Evolutionary conservation across 2,797 vertebrate genomes (phyloP).

Genomic region (Gymnothorax javanicus): DNA sequence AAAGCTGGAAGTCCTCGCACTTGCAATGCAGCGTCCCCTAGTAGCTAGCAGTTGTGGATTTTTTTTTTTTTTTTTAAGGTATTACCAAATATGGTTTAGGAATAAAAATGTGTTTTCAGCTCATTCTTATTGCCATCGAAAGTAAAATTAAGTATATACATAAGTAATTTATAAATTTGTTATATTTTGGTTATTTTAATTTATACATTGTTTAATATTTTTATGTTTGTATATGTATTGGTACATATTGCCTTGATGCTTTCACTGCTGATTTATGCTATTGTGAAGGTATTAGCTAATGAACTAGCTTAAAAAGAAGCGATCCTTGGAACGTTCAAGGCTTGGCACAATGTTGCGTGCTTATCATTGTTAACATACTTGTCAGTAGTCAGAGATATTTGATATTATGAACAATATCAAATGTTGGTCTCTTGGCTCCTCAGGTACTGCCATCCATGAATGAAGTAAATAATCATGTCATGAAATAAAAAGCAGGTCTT

Average conservation of each 20-base stretch:
- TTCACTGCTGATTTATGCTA: neutral
- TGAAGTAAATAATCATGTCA: too few species aligned
- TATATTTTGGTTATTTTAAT: too few species aligned
- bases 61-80: neutral
- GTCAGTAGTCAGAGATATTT: too few species aligned
- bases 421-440: neutral
- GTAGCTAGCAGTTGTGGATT: neutral
- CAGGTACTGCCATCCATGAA: neutral
- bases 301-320: neutral
- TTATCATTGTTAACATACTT: neutral
- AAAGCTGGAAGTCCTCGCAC: constrained; percentile 32
- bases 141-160: neutral
- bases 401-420: too few species aligned
- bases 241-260: neutral
- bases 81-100: neutral
- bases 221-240: too few species aligned
- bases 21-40: neutral
- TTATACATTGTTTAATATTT: too few species aligned
- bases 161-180: too few species aligned
- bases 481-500: too few species aligned
- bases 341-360: neutral
- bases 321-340: neutral
- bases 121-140: neutral
- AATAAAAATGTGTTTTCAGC: neutral
- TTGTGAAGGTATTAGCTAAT: neutral